phyloP scores from a whole-genome alignment of 2,797 vertebrate species.

The Aratinga solstitialis region DNA sequence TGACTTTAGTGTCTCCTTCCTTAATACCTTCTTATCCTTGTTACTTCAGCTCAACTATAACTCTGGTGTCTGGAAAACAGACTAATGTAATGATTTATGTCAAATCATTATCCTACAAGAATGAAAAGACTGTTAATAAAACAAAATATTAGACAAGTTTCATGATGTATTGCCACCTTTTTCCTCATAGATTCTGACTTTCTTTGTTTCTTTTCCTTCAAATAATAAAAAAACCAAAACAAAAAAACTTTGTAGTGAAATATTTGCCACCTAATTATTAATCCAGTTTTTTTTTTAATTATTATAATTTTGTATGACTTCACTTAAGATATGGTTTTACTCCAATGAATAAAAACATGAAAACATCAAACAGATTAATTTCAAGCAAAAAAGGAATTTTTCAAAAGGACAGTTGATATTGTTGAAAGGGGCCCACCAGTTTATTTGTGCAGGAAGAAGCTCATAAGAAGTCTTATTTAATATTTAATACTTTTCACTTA shows the following conservation, averaged over 20 bases:
- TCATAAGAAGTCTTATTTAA: background rate
- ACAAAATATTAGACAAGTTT: background rate
- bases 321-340: background rate
- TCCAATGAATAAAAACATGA: background rate
- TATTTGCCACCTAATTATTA: background rate
- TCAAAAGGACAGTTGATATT: background rate
- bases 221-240: background rate
- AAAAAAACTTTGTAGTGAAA: background rate
- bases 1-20: background rate
- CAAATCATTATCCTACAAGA: background rate
- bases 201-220: background rate
- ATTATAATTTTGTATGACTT: background rate
- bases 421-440: background rate
- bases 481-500: background rate
- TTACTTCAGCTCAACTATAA: background rate
- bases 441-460: background rate
- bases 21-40: background rate
- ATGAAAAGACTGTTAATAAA: background rate
- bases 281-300: background rate
- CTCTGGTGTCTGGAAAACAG: background rate
- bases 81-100: background rate
- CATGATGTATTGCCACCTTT: background rate
- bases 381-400: background rate
- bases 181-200: accelerated
- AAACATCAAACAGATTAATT: background rate